Evolutionary conservation across 2,113 vertebrate species (phyloP).

Genomic region (Balaenoptera acutorostrata): DNA sequence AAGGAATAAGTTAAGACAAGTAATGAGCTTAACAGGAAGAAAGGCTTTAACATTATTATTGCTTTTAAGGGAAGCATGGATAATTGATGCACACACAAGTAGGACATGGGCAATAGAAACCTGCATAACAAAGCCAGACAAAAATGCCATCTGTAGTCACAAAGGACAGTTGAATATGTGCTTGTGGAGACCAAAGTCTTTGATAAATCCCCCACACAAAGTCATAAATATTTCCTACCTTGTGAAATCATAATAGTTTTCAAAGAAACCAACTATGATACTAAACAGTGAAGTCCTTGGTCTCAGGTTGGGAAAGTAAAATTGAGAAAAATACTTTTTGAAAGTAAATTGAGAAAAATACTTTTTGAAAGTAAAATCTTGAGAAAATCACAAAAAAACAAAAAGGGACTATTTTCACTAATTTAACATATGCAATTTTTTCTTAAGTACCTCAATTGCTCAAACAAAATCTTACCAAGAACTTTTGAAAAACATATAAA

Average conservation of each 20-base stretch:
- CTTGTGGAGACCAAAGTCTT: neutral
- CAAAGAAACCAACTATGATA: neutral
- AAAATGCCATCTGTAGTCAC: neutral
- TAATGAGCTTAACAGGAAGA: neutral
- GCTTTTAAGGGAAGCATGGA: neutral
- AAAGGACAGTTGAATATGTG: neutral
- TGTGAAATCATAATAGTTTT: neutral
- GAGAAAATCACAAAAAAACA: too few relatives aligned
- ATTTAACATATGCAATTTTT: neutral
- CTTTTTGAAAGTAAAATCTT: too few relatives aligned
- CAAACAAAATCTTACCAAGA: neutral
- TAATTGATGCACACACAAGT: neutral
- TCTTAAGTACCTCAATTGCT: neutral
- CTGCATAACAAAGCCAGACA: neutral
- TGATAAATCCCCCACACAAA: neutral
- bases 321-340: too few relatives aligned
- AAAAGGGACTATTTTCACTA: too few relatives aligned
- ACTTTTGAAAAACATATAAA: neutral
- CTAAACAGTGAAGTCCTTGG: neutral
- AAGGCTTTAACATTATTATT: neutral
- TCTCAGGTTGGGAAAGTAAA: neutral
- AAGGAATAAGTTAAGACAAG: neutral
- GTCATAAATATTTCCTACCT: slow-evolving; percentile 9
- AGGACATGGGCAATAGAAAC: neutral
- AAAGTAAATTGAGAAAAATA: too few relatives aligned